Evolutionary conservation across 2,797 vertebrate genomes (phyloP), one percentile per base, ranked within the genome.

Genomic region (Gallinago solitaria): DNA sequence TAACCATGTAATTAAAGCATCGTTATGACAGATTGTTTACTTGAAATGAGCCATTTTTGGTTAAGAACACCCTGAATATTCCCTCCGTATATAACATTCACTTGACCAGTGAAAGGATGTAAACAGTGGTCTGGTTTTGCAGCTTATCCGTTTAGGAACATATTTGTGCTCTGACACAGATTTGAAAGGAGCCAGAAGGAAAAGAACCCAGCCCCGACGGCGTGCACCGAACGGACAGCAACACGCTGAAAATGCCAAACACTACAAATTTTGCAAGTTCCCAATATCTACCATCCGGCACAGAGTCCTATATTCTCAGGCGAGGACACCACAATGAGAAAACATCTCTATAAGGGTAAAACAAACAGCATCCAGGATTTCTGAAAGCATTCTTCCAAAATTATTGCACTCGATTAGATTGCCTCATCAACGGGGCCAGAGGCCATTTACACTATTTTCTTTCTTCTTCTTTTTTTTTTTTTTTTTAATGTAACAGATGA

Each of bases 341-440:
- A 95, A 83, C 86, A 33, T 75, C 81, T 94, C 95, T 90, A 78
- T 76, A 82, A 83, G 95, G 93, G 91, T 91, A 96, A 97, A 97
- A 95, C 86, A 95, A 97, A 97, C 91, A 96, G 87, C 63, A 86
- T 60, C 91, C 87, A 83, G 85, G 71, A 82, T 91, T 90, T 89
- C 91, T 94, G 94, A 86, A 83, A 94, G 87, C 92, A 91, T 94
- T 96, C 76, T 83, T 96, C 89, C 82, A 68, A 57, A 92, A 83
- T 78, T 54, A 94, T 91, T 96, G 92, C 89, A 91, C 79, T 93
- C 86, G 83, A 90, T 95, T 56, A 87, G 89, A 97, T 93, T 96
- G 96, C 95, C 95, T 95, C 96, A 97, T 65, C 95, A 78, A 57
- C 69, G 69, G 71, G 92, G 92, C 94, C 91, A 92, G 57, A 87